Conservation (phyloP, 2,113 vertebrate genomes). For the Ramphastos sulfuratus region DNA sequence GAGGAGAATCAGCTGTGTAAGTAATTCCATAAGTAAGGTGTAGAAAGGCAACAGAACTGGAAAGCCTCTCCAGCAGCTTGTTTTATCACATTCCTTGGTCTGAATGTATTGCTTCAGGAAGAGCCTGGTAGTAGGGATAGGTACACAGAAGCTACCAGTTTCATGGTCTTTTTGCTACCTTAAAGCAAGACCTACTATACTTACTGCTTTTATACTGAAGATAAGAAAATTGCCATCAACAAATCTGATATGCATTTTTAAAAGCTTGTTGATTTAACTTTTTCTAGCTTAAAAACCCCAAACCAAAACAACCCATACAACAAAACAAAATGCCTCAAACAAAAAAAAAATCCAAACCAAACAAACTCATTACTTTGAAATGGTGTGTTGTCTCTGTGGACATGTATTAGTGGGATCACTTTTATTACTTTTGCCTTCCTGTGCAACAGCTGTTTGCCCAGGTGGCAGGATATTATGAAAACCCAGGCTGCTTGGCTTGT, state of each 20-base stretch:
- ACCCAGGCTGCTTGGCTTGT: not conserved
- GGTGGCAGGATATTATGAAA: conserved; percentile 50
- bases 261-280: not conserved
- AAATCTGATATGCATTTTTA: not conserved
- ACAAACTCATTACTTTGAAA: not conserved
- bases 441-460: conserved; percentile 27
- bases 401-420: not conserved
- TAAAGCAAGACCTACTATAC: not conserved
- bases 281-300: not conserved
- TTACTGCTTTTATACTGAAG: not conserved
- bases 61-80: not conserved
- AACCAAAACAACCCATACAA: not conserved
- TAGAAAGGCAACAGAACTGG: not conserved
- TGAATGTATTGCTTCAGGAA: not conserved
- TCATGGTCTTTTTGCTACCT: not conserved
- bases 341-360: not conserved
- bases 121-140: not conserved
- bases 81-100: not conserved
- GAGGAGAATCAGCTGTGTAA: not conserved
- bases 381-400: not conserved
- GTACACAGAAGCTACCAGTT: not conserved
- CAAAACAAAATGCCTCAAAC: not conserved
- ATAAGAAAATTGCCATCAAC: not conserved
- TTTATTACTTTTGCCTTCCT: conserved; percentile 27
- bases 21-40: not conserved